Evolutionary conservation across 1,140 invertebrate species (phyloP), one percentile per base, ranked within the genome.

Genomic region (Drosophila guanche): DNA sequence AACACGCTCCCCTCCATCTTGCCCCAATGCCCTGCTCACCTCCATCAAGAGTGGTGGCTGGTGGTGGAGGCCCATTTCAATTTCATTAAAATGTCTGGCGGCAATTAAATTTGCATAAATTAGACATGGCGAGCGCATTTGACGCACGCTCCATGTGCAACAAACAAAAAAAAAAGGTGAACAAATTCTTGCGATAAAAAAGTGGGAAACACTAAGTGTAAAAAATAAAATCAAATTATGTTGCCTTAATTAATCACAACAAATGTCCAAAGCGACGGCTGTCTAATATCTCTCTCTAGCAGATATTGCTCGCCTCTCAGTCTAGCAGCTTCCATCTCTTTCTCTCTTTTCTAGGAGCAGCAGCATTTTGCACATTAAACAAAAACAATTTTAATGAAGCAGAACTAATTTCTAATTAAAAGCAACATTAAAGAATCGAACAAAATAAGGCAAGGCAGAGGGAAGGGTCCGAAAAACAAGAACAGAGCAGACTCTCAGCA

Each of bases 91-190:
- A 76, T 72, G 76, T 71, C 75, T 76, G 75, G 61, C 52, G 55
- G 59, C 80, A 84, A 84, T 85, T 76, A 85, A 85, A 80, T 84
- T 84, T 79, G 76, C 80, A 85, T 84, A 85, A 85, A 85, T 84
- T 76, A 76, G 62, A 85, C 47, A 75, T 54, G 56, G 53, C 57
- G 55, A 71, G 43, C 65, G 70, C 65, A 65, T 74, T 68, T 58
- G 33, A 61, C 52, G 66, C 55, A 63, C 51, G 56, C 10, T 52
- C 27, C 45, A 56, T 74, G 47, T 63, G 59, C 46, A 63, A 66
- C 55, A 59, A 63, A 60, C 22, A 20, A 48, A 54, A 48, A 51
- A 60, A 47, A 52, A 52, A 5, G 42, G 20, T 61, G 67, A 57
- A 25, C 43, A 45, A 69, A 67, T 45, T 33, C 6, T 50, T 20